Conservation (phyloP, 2,888 invertebrate species). For the Drosophila trichaetosa region DNA sequence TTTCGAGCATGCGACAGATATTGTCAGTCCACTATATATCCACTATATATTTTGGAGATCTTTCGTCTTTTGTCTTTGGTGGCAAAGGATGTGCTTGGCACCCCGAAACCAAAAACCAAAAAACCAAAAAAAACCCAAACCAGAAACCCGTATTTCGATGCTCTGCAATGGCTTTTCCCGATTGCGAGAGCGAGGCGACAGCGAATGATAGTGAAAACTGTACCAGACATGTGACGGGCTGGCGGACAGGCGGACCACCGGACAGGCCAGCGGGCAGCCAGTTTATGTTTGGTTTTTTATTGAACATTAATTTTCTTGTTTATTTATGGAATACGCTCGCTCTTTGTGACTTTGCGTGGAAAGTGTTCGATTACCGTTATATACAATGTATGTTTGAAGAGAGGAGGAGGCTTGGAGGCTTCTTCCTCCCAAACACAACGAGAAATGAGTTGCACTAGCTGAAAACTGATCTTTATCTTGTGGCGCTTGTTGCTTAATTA, state of each 20-base stretch:
- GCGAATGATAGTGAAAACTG: conserved; percentile 72
- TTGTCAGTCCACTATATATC: not conserved
- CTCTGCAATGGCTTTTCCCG: conserved; percentile 62
- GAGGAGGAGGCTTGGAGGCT: conserved; percentile 5
- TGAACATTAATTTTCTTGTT: conserved; percentile 63
- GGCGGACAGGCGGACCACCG: not conserved
- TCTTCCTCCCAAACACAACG: conserved; percentile 22
- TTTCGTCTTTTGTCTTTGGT: conserved; percentile 6
- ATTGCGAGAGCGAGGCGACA: conserved; percentile 14
- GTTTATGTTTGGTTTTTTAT: conserved; percentile 53
- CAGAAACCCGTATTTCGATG: conserved; percentile 45
- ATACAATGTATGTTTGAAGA: not conserved
- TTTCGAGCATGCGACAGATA: conserved; percentile 52
- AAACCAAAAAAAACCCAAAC: not conserved
- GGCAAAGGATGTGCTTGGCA: conserved; percentile 38
- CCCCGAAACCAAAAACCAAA: conserved; percentile 10
- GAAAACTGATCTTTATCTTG: conserved; percentile 29
- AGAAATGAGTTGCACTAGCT: conserved; percentile 38
- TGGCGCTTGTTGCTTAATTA: conserved; percentile 33
- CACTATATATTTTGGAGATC: conserved; percentile 1
- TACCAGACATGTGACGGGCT: conserved; percentile 47
- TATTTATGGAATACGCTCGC: conserved; percentile 64
- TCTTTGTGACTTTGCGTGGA: conserved; percentile 35
- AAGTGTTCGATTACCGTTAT: conserved; percentile 55
- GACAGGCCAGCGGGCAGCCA: conserved; percentile 34